These are phyloP conservation scores for Acrocephalus kingi DNA, from an alignment of 2,113 vertebrate genomes.

Conservation along the genomic window DNA sequence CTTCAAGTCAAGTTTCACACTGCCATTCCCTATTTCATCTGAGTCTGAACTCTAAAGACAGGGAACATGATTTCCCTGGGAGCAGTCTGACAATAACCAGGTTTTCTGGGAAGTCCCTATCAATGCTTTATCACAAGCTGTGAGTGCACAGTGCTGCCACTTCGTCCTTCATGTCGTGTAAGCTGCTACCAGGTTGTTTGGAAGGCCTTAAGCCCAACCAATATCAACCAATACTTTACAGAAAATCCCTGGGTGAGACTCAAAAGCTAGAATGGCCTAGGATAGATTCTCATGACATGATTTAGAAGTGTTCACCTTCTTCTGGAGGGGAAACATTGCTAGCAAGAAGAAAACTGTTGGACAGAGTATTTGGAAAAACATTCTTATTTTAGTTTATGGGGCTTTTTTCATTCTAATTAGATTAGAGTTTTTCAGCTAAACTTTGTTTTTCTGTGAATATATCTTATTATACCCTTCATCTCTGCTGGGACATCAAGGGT, in stretches of 20 bases:
- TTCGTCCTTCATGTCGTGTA: not conserved
- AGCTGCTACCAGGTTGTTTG: not conserved
- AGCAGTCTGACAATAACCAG: not conserved
- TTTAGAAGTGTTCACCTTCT: not conserved
- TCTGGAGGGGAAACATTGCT: not conserved
- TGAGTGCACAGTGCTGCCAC: too few species aligned
- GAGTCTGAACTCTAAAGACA: not conserved
- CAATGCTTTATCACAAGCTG: not conserved
- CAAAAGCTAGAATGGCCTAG: not conserved
- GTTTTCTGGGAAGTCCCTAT: not conserved
- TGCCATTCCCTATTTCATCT: not conserved
- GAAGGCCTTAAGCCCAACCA: not conserved
- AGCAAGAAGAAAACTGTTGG: accelerated
- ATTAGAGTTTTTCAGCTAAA: not conserved
- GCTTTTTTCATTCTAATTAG: not conserved
- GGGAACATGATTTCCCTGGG: not conserved
- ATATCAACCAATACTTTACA: not conserved
- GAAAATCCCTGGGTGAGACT: not conserved
- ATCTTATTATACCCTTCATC: accelerated
- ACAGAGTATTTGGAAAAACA: not conserved
- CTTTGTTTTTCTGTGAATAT: not conserved
- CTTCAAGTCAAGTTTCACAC: not conserved
- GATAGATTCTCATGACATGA: not conserved
- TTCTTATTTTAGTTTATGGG: not conserved
- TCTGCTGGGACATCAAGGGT: not conserved